These are phyloP conservation scores for Boulengeromyrus knoepffleri DNA, from an alignment of 2,113 vertebrate species.

Conservation along the genomic window DNA sequence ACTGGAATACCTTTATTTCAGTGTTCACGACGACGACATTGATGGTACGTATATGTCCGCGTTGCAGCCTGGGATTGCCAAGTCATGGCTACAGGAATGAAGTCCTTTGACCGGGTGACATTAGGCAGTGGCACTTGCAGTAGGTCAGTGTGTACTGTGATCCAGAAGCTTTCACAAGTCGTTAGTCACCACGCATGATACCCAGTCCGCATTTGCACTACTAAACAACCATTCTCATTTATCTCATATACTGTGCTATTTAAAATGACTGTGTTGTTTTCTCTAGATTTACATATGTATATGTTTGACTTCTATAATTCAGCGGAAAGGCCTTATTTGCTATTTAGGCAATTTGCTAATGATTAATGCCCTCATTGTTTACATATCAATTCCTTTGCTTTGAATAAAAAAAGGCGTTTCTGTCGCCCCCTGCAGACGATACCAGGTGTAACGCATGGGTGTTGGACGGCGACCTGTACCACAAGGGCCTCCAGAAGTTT, in stretches of 20 bases:
- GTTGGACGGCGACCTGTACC: conserved; percentile 92
- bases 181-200: not conserved
- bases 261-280: not conserved
- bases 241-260: not conserved
- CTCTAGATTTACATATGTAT: not conserved
- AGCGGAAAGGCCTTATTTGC: not conserved
- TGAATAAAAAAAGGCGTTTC: not conserved
- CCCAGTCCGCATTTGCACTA: not conserved
- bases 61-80: not conserved
- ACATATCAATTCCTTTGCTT: not conserved
- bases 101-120: not conserved
- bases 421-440: conserved; percentile 66
- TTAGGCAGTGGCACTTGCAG: not conserved
- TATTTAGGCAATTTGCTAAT: not conserved
- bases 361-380: not conserved
- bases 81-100: no score
- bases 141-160: not conserved
- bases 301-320: not conserved
- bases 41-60: conserved; percentile 83
- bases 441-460: conserved; percentile 95
- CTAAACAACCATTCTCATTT: not conserved
- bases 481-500: conserved; percentile 94
- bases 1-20: conserved; percentile 94
- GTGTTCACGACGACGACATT: conserved; percentile 91
- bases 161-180: not conserved